Evolutionary conservation across 2,113 vertebrate genomes (phyloP), one percentile per base, ranked within the genome.

Genomic region (Campylomormyrus tamandua): DNA sequence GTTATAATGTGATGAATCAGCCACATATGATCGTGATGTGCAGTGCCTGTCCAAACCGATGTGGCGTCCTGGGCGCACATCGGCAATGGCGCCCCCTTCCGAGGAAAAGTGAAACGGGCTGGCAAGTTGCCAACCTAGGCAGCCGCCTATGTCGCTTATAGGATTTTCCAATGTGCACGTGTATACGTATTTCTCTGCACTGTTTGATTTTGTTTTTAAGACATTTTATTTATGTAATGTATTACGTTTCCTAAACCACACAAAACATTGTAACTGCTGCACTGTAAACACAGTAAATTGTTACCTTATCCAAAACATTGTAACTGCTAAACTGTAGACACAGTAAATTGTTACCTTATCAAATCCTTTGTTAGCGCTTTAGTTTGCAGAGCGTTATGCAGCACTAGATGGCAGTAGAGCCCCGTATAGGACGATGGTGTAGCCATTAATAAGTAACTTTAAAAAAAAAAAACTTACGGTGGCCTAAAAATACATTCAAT

Each of bases 321-420:
- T 66, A 66, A 66, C 58, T n/a, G 58, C 9, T 66, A 27, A 8
- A 66, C 24, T 27, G 24, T 66, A 66, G 27, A 66, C 58, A 62
- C 58, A 66, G 24, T 66, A n/a, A 66, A 27, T 27, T 66, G 58
- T 27, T 3, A 66, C 9, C 24, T 66, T 10, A 27, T 66, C n/a
- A 27, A 27, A 66, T 27, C 58, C n/a, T 66, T 27, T 10, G 24
- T 27, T 10, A 10, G 1, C n/a, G 58, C n/a, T n/a, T 27, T 70
- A 70, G n/a, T 10, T 11, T 1, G 3, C 27, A 83, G 19, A 21
- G 39, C 19, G 15, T 6, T 83, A 11, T 87, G 15, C 15, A 56
- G 15, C 94, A 94, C 93, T 91, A 92, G 94, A 39, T 95, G 95
- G 91, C 93, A 93, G 89, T 94, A 90, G 92, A 89, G 94, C 10